Evolutionary conservation across 2,113 vertebrate genomes (phyloP), one percentile per base, ranked within the genome.

Genomic region (Sebastes fasciatus): DNA sequence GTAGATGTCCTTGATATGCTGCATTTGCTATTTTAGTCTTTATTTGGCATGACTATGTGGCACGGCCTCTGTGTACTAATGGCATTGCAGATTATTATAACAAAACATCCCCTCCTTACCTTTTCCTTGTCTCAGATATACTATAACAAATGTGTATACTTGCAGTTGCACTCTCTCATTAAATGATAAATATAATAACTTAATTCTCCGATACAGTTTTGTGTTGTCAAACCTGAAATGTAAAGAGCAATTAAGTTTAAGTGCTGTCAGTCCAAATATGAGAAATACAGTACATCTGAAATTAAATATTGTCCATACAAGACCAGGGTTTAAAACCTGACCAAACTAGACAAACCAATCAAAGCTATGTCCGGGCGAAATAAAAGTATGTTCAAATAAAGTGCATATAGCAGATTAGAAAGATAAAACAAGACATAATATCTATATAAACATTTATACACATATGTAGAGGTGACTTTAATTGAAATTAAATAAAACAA

Each of bases 1-100:
- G 42, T 23, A 55, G 55, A 45, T 82, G 34, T 66, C 40, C 17
- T 73, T 54, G 11, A 71, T 46, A n/a, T 63, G 16, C 60, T 26
- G 5, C 6, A 34, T 58, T 52, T 74, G 7, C 51, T 65, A 1
- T 13, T 78, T 68, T 42, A 4, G 43, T 62, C n/a, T 80, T 74
- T 23, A 8, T 34, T 64, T 55, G 23, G 17, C 46, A 51, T 63
- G 49, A 43, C 19, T 57, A 65, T 74, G 9, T 68, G 10, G 8
- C 1, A 55, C 34, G 7, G 10, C 1, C 13, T 60, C 34, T 78
- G 23, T 61, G 4, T 11, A 46, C 43, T 21, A 68, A 64, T 43
- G 51, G 13, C 14, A 19, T 58, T 49, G 23, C 54, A 67, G 40
- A 54, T 16, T 42, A 40, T n/a, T 69, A 3, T 12, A 57, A 40